Evolutionary conservation across 2,113 vertebrate genomes (phyloP).

Genomic region (Monarcha castaneiventris): DNA sequence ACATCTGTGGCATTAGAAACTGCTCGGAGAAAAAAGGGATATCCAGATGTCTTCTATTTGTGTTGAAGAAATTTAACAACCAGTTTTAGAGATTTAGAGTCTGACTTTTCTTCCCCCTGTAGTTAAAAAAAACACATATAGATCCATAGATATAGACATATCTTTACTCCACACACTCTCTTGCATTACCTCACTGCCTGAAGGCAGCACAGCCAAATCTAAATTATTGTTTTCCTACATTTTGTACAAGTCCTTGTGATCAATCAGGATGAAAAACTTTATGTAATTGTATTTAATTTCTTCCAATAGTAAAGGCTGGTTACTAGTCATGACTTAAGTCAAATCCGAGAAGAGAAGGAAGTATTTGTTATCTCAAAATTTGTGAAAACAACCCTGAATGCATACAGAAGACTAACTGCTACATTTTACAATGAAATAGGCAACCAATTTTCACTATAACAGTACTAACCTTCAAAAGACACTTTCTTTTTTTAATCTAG

Average conservation of each 20-base stretch:
- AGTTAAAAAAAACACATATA: neutral
- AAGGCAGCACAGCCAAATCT: neutral
- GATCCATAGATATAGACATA: neutral
- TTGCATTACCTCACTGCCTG: neutral
- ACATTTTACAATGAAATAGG: neutral
- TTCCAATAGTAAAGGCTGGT: neutral
- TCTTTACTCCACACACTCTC: neutral
- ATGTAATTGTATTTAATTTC: neutral
- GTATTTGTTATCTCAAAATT: neutral
- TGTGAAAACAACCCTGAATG: neutral
- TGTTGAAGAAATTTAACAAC: neutral
- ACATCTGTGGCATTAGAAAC: neutral
- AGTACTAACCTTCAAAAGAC: neutral
- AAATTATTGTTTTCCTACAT: neutral
- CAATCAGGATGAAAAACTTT: neutral
- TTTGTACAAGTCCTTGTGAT: neutral
- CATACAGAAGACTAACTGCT: neutral
- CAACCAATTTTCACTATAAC: neutral
- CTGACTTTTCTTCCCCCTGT: neutral
- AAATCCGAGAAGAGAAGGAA: neutral
- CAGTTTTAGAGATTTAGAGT: neutral
- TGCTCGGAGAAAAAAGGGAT: neutral
- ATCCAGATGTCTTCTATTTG: neutral
- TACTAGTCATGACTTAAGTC: neutral
- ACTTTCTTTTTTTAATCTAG: neutral